Base-by-base conservation (phyloP, 2,113 vertebrate genomes). In the Ctenomys sociabilis region DNA sequence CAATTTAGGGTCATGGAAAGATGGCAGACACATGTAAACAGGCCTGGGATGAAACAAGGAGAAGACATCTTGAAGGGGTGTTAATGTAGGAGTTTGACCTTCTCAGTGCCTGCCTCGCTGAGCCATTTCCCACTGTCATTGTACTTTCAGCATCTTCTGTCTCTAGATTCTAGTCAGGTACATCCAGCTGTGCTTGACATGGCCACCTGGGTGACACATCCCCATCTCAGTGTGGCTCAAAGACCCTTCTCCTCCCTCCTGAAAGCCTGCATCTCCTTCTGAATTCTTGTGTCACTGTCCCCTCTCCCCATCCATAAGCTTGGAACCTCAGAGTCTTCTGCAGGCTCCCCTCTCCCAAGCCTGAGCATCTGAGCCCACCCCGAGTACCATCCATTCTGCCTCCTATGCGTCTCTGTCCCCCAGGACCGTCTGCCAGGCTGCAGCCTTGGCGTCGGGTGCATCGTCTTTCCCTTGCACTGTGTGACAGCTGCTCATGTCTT, bases 321-420 rank as follows among this genome's bases (percentile, higher is more conserved):
- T 24, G 52, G 72, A 92, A 22, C 37, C 19, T 35, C 43, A 57
- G 90, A 0, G 12, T 21, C 21, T 14, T 40, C 90, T 61, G 63
- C 26, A 35, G 17, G 26, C 32, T 9, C 30, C 7, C 21, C 1
- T 77, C 21, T 57, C 22, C 5, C 26, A 54, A 24, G 32, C 14
- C 5, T n/a, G 0, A 28, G 61, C 3, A 0, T 19, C 70, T 19
- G 40, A 26, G 8, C 59, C 49, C 8, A 22, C 35, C 64, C 13
- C 10, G 13, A n/a, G 32, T 45, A 14, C 12, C 0, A 19, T 30
- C 63, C 0, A 3, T 17, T 28, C 21, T 21, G 1, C 21, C 52
- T 72, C 88, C 10, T 35, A 49, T 68, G 21, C 59, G 68, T 28
- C 72, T 17, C 43, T 7, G 13, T 78, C 45, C 43, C 75, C 75